These are phyloP conservation scores for Rhagonycha fulva DNA, from an alignment of 2,888 invertebrate genomes.

Conservation along the genomic window DNA sequence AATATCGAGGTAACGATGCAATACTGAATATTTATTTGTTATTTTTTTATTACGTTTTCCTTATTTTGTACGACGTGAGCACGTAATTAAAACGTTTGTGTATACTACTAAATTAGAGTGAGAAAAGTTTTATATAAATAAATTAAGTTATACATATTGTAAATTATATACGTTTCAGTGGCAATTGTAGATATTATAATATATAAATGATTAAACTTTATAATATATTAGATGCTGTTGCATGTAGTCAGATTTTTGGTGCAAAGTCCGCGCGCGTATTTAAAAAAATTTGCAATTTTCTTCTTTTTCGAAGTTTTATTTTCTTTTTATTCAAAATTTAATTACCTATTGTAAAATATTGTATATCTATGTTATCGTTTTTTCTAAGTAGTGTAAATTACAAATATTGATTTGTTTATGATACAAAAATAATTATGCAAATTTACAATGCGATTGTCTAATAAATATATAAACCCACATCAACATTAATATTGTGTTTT, in stretches of 20 bases:
- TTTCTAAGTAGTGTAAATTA: slow-evolving; percentile 20
- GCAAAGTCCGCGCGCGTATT: slow-evolving; percentile 13
- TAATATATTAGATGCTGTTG: slow-evolving; percentile 27
- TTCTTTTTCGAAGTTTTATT: neutral
- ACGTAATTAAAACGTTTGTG: slow-evolving; percentile 24
- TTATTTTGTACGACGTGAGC: slow-evolving; percentile 10
- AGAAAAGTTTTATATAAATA: slow-evolving; percentile 16
- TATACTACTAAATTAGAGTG: slow-evolving; percentile 22
- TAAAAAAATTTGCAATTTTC: neutral
- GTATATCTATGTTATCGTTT: slow-evolving; percentile 24
- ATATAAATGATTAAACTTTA: slow-evolving; percentile 27
- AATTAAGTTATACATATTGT: slow-evolving; percentile 17
- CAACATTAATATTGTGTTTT: slow-evolving; percentile 20
- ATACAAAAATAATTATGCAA: slow-evolving; percentile 10
- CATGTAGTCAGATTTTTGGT: slow-evolving; percentile 29
- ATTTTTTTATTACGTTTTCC: slow-evolving; percentile 1
- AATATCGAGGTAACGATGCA: slow-evolving; percentile 29
- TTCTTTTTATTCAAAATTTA: no score
- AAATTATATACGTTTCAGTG: slow-evolving; percentile 28
- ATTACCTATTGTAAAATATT: slow-evolving; percentile 11
- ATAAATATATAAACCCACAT: slow-evolving; percentile 24
- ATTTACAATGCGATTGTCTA: slow-evolving; percentile 27
- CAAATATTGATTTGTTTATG: slow-evolving; percentile 21
- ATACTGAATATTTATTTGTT: slow-evolving; percentile 30
- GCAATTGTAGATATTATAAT: slow-evolving; percentile 37